A percentile compares a stretch with the other conserved stretches of the same genome.
These are phyloP conservation scores for Neoarius graeffei DNA, from an alignment of 2,113 vertebrate species.

Conservation along the genomic window DNA sequence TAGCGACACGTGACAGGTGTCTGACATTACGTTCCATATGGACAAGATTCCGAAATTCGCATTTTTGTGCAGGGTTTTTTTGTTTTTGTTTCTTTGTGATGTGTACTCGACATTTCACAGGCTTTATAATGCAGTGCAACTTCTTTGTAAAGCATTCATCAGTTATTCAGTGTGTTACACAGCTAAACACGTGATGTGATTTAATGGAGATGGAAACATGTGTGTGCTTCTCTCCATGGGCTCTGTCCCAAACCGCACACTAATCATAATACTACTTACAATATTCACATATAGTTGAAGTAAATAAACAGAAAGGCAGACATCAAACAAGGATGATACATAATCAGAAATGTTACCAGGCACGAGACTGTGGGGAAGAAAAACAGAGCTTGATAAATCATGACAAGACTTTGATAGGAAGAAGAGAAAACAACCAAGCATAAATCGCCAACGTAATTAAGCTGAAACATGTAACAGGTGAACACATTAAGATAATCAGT, in stretches of 20 bases:
- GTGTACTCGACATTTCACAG: neutral
- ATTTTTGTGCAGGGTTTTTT: constrained; percentile 37
- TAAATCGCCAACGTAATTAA: no score
- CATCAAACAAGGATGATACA: neutral
- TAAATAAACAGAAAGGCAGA: neutral
- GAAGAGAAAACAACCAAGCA: neutral
- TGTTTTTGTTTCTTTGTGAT: no score
- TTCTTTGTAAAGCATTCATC: neutral
- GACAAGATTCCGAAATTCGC: constrained; percentile 31
- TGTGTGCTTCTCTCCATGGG: neutral
- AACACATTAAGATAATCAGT: neutral
- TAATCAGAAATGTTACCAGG: neutral
- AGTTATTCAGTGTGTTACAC: neutral
- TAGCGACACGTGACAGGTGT: constrained; percentile 12
- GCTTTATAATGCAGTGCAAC: neutral
- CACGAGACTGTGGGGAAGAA: no score
- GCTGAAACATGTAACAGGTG: neutral
- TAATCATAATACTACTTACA: neutral
- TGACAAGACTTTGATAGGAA: neutral
- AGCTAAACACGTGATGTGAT: neutral
- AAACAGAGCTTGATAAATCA: neutral
- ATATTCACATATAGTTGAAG: neutral
- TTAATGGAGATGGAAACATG: neutral
- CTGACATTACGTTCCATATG: constrained; percentile 34
- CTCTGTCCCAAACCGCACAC: neutral